Conservation (phyloP, 2,113 vertebrate genomes). For the Potamarius usumacintae region DNA sequence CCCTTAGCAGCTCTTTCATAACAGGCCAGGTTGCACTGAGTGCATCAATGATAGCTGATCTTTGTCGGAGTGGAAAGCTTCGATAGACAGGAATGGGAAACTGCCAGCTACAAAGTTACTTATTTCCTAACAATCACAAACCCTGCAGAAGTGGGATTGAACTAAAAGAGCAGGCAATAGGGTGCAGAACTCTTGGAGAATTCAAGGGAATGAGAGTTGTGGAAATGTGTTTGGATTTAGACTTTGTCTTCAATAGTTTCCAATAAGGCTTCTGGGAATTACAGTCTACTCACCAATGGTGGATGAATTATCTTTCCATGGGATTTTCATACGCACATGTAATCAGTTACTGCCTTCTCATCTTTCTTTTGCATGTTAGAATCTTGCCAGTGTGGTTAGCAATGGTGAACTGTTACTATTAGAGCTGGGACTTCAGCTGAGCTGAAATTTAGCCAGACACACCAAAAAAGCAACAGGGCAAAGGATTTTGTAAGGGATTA, state of each 20-base stretch:
- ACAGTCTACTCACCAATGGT: not conserved
- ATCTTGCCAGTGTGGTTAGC: not conserved
- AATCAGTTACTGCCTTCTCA: slow-evolving; percentile 25
- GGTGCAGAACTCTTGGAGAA: not conserved
- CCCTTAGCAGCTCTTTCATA: slow-evolving; percentile 36
- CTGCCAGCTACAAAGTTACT: slow-evolving; percentile 22
- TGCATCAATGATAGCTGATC: slow-evolving; percentile 2
- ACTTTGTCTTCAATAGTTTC: not conserved
- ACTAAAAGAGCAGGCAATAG: not conserved
- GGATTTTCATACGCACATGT: slow-evolving; percentile 5
- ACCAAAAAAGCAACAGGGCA: no score
- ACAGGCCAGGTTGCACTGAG: slow-evolving; percentile 7
- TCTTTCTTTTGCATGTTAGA: not conserved
- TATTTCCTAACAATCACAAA: slow-evolving; percentile 18
- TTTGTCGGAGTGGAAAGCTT: slow-evolving; percentile 34
- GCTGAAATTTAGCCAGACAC: no score
- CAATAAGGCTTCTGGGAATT: not conserved
- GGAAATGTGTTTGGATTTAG: not conserved
- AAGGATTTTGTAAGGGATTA: no score
- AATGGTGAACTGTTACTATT: not conserved
- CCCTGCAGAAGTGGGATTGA: not conserved
- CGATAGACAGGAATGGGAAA: slow-evolving; percentile 43
- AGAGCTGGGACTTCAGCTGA: no score
- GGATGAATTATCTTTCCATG: slow-evolving; percentile 23
- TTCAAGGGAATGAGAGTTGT: not conserved